Evolutionary conservation across 2,797 vertebrate genomes (phyloP).

Genomic region (Peromyscus attwateri): DNA sequence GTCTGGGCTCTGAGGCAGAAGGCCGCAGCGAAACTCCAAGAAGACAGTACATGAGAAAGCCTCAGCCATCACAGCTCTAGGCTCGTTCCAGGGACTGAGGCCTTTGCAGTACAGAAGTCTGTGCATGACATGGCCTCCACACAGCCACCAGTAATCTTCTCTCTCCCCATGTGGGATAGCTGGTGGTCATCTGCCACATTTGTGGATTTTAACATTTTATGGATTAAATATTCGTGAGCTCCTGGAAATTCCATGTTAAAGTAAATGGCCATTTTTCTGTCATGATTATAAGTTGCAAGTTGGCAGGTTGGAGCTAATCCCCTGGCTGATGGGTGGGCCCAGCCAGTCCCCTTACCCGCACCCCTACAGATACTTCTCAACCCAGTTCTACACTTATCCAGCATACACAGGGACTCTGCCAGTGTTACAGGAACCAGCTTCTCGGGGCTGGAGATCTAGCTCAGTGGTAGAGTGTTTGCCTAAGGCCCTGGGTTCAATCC

Average conservation of each 20-base stretch:
- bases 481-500: background rate
- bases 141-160: background rate
- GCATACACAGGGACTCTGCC: background rate
- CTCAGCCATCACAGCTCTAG: background rate
- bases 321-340: too few species aligned
- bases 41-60: background rate
- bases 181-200: background rate
- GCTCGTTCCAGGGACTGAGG: background rate
- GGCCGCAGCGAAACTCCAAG: background rate
- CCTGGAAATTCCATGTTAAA: slow-evolving; percentile 8
- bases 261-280: slow-evolving; percentile 22
- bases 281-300: background rate
- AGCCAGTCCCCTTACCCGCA: background rate
- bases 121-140: too few species aligned
- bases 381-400: background rate
- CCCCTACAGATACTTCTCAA: background rate
- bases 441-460: background rate
- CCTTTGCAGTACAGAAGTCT: background rate
- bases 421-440: background rate
- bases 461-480: background rate
- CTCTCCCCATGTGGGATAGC: background rate
- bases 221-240: slow-evolving; percentile 52
- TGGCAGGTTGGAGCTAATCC: background rate
- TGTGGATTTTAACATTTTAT: slow-evolving; percentile 46
- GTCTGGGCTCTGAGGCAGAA: background rate